Percentiles rank a stretch among this genome's conserved stretches.
Conservation (phyloP, 2,888 invertebrate genomes). For the Drosophila lacicola region DNA sequence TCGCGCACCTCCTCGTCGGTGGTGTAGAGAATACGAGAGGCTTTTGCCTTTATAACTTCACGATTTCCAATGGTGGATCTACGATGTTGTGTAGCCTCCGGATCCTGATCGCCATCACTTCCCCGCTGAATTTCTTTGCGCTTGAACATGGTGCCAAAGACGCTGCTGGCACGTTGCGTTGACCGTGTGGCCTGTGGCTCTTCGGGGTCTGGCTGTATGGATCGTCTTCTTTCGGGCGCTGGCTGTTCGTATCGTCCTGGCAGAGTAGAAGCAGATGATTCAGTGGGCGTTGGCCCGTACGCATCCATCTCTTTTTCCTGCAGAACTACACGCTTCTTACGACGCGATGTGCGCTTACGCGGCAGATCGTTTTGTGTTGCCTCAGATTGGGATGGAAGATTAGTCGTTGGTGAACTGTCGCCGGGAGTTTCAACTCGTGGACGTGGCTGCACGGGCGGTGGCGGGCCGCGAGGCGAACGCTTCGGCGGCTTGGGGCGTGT, state of each 20-base stretch:
- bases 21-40: slow-evolving; percentile 48
- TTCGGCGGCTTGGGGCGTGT: neutral
- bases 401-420: neutral
- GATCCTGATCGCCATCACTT: neutral
- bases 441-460: slow-evolving; percentile 20
- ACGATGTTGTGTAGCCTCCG: neutral
- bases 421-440: neutral
- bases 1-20: slow-evolving; percentile 73
- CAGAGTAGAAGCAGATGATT: too few relatives aligned
- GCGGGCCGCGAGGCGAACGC: slow-evolving; percentile 1
- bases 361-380: neutral
- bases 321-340: too few relatives aligned
- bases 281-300: too few relatives aligned
- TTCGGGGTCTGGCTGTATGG: too few relatives aligned
- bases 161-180: too few relatives aligned
- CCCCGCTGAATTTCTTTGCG: rapidly evolving
- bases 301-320: too few relatives aligned
- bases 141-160: too few relatives aligned
- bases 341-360: neutral
- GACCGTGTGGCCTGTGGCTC: too few relatives aligned
- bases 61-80: neutral
- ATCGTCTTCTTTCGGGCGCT: rapidly evolving
- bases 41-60: slow-evolving; percentile 6
- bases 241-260: too few relatives aligned
- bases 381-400: neutral